A percentile compares a stretch with the other conserved stretches of the same genome.
phyloP scores from a whole-genome alignment of 2,113 vertebrate species.

The Semnornis frantzii region DNA sequence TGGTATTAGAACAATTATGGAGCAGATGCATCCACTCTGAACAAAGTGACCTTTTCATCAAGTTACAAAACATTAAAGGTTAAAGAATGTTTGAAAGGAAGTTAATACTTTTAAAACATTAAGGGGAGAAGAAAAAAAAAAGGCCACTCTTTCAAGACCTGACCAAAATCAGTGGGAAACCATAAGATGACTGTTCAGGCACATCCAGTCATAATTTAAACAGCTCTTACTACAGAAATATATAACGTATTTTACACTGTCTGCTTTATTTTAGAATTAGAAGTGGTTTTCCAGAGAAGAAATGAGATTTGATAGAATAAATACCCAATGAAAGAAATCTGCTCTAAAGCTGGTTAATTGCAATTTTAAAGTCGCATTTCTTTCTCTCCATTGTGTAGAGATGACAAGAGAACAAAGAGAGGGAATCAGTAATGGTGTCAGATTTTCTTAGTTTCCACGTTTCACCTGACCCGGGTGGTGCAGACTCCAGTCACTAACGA shows the following conservation, averaged over 20 bases:
- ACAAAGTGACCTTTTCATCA: conserved; percentile 81
- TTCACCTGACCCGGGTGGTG: conserved; percentile 51
- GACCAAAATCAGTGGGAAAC: conserved; percentile 26
- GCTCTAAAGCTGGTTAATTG: conserved; percentile 64
- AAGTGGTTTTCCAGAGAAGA: neutral
- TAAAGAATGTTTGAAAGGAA: conserved; percentile 79
- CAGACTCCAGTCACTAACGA: neutral
- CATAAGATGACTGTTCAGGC: neutral
- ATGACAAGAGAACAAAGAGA: conserved; percentile 65
- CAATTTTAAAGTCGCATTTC: conserved; percentile 63
- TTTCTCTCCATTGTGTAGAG: conserved; percentile 30
- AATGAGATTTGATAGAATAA: neutral
- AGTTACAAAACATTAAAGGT: conserved; percentile 81
- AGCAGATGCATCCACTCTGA: conserved; percentile 70
- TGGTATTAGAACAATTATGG: conserved; percentile 67
- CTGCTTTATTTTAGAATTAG: conserved; percentile 1
- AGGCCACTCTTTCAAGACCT: conserved; percentile 48
- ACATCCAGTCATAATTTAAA: conserved; percentile 28
- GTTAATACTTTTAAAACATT: conserved; percentile 76
- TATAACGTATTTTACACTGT: neutral
- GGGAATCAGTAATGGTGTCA: conserved; percentile 71
- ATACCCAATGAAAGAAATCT: neutral
- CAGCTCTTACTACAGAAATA: neutral
- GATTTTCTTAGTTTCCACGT: conserved; percentile 47
- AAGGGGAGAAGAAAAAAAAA: neutral